Evolutionary conservation across 92 coral and sea anemone genomes (phyloP).

Genomic region (Porites divaricata): DNA sequence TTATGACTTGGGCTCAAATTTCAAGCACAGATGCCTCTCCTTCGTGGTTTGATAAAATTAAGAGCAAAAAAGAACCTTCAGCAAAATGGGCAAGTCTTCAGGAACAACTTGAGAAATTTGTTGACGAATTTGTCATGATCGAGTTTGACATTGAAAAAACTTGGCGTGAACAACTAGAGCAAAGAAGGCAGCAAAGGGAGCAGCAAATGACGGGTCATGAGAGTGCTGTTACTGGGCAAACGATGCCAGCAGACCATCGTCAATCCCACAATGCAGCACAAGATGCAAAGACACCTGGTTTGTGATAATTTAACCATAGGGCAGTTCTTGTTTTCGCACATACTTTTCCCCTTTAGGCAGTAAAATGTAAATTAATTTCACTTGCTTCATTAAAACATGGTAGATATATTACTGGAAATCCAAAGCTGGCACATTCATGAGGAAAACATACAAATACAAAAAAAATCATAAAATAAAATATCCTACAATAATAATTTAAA

Average conservation of each 20-base stretch:
- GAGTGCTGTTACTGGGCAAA: background rate
- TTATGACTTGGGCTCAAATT: conserved; percentile 62
- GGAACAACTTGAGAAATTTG: conserved; percentile 11
- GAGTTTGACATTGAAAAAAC: conserved; percentile 34
- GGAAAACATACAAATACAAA: too few relatives aligned
- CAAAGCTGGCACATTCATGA: too few relatives aligned
- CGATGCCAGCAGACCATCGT: background rate
- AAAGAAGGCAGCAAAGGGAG: conserved; percentile 11
- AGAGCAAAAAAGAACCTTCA: background rate
- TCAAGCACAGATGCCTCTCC: conserved; percentile 34
- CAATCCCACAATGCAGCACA: background rate
- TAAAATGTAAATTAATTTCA: too few relatives aligned
- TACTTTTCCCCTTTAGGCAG: too few relatives aligned
- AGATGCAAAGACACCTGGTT: conserved; percentile 18
- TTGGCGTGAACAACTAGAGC: conserved; percentile 27
- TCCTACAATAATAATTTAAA: too few relatives aligned
- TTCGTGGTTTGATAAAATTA: conserved; percentile 6
- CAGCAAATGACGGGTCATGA: background rate
- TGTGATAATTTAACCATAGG: background rate
- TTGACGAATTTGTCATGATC: conserved; percentile 23
- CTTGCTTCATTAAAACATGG: too few relatives aligned
- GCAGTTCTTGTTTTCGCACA: background rate
- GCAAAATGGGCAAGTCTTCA: conserved; percentile 3
- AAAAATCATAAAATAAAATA: too few relatives aligned
- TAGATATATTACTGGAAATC: too few relatives aligned